Evolutionary conservation across 2,888 invertebrate species (phyloP), one percentile per base, ranked within the genome.

Genomic region (Habroteleia sp.): DNA sequence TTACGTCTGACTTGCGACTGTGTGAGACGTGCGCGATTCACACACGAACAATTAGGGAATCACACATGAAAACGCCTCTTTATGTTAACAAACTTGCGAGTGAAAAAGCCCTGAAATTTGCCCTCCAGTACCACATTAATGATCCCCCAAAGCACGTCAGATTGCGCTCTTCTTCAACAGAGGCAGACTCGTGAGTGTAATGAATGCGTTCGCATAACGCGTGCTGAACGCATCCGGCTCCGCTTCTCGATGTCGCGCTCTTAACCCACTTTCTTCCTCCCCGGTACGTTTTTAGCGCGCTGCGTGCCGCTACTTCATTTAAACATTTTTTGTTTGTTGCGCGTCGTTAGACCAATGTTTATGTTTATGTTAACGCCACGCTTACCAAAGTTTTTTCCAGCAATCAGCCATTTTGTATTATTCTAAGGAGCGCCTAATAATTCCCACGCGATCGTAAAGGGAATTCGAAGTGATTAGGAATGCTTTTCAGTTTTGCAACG

Each of bases 281-380:
- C 20, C 7, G 10, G 10, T 6, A 6, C 5, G 1, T 39, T 39
- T 20, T 20, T 20, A 39, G 17, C 20, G 10, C 39, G 10, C 39
- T 17, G 4, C 16, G 8, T n/a, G 16, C 7, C 8, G n/a, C 17
- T 20, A 2, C 11, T 23, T 8, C 23, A 41, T 41, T 25, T 13
- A 39, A 39, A 17, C 8, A 20, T 39, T 39, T 39, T 39, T 39
- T 8, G 8, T 33, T 25, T n/a, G n/a, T n/a, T n/a, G n/a, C n/a
- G 27, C 41, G 41, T 44, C 27, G 27, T 44, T 27, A 27, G 14
- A 27, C 44, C 13, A 44, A 44, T 44, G 44, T 44, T 27, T n/a
- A 41, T 11, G 20, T 23, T 41, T 23, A 23, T 11, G 23, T 41
- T 25, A 3, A 7, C 41, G 11, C n/a, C n/a, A n/a, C n/a, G n/a